phyloP scores from a whole-genome alignment of 92 coral and sea anemone genomes.

The Actinernus sp. region DNA sequence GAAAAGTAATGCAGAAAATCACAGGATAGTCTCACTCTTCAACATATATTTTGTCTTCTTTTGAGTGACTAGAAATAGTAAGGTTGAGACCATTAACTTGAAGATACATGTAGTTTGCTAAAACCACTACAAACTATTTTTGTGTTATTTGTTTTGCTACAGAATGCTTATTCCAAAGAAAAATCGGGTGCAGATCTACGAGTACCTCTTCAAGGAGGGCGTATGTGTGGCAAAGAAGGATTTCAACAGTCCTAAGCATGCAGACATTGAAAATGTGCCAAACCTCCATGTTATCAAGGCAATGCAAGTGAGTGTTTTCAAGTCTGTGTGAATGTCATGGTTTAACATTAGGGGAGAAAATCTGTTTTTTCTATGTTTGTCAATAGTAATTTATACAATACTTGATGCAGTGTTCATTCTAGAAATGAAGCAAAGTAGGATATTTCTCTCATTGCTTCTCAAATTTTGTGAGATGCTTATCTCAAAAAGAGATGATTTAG shows the following conservation, averaged over 20 bases:
- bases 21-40: too few species aligned
- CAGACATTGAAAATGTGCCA: conserved; percentile 84
- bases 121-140: too few species aligned
- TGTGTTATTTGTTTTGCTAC: not conserved
- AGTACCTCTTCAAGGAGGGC: conserved; percentile 98
- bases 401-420: not conserved
- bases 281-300: conserved; percentile 93
- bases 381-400: not conserved
- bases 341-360: not conserved
- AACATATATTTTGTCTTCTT: too few species aligned
- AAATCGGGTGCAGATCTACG: conserved; percentile 88
- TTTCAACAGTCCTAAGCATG: conserved; percentile 79
- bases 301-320: conserved; percentile 51
- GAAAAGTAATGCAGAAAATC: too few species aligned
- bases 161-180: conserved; percentile 99
- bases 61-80: too few species aligned
- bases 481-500: too few species aligned
- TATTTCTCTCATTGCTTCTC: too few species aligned
- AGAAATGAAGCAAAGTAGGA: too few species aligned
- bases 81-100: too few species aligned
- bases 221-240: conserved; percentile 94
- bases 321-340: too few species aligned
- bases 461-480: too few species aligned
- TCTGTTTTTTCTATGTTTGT: not conserved
- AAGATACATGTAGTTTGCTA: too few species aligned